Base-by-base conservation (phyloP, 2,888 invertebrate species). In the Orgyia antiqua region DNA sequence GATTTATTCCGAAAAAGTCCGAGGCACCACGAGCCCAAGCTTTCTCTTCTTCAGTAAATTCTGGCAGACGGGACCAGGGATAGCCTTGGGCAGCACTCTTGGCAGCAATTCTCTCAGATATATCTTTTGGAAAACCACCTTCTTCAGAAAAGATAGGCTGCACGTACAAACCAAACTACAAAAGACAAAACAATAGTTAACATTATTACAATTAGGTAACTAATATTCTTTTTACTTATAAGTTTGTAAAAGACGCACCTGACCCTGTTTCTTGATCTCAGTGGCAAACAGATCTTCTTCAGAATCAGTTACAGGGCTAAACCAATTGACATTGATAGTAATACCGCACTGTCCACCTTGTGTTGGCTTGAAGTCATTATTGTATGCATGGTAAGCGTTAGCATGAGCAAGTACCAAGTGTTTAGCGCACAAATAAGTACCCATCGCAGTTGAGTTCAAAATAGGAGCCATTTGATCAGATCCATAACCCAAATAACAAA, bases 1-100 rank as follows among this genome's bases (percentile, higher is more conserved):
- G 88, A 51, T 93, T 94, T 2, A 94, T 68, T 1, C 92, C 75
- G 4, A 76, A 62, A 55, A 76, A 80, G 35, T 79, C 79, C 0
- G 53, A 39, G 2, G 70, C 31, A 4, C 79, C 79, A 30, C 44
- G 62, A 0, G 66, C 58, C 0, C 63, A 54, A 0, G 39, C 36
- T 3, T 45, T 53, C 57, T 87, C 83, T 31, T 74, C 67, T 6
- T 57, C 46, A 1, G 79, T 74, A 36, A 87, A 83, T 10, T 45
- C 41, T 1, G 87, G 87, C 28, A 88, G 45, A 1, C 87, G 63
- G 0, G 87, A 86, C 24, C 58, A 39, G 0, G 53, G 30, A 38
- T 64, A 76, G 0, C 84, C 83, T 56, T 88, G 83, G 7, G 51
- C 43, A 9, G 49, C 51, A 33, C 87, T 86, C 41, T 76, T 80